phyloP scores from a whole-genome alignment of 1,140 invertebrate species.

The Tetramorium alpestre region DNA sequence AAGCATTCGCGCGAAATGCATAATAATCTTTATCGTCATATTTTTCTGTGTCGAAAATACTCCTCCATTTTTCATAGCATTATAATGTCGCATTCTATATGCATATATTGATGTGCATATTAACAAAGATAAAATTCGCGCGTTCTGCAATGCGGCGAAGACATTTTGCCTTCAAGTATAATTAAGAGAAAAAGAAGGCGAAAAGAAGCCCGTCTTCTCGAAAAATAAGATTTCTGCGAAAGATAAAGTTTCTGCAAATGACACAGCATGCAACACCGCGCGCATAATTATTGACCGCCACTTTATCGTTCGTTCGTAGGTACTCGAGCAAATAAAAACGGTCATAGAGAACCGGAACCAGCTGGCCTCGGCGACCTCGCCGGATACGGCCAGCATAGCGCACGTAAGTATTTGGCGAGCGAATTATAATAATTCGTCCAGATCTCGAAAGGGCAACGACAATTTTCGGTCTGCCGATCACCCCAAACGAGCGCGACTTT shows the following conservation, averaged over 20 bases:
- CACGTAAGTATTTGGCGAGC: slow-evolving; percentile 75
- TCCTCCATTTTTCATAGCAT: background rate
- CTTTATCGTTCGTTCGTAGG: slow-evolving; percentile 74
- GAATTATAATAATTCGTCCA: background rate
- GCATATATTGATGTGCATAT: background rate
- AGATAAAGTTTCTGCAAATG: slow-evolving; percentile 31
- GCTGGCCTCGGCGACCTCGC: slow-evolving; percentile 76
- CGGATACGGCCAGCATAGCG: slow-evolving; percentile 70
- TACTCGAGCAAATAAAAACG: slow-evolving; percentile 85
- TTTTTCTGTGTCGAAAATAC: background rate
- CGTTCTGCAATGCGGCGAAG: background rate
- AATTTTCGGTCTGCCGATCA: background rate
- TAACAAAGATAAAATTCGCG: background rate
- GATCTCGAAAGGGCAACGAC: background rate
- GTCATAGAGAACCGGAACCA: slow-evolving; percentile 85
- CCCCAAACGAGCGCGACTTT: background rate
- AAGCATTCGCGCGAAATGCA: background rate
- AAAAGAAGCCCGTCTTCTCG: background rate
- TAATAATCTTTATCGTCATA: slow-evolving; percentile 11
- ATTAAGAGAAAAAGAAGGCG: background rate
- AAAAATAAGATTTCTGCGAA: background rate
- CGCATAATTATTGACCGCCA: slow-evolving; percentile 44
- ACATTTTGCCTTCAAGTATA: background rate
- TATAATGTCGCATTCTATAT: background rate
- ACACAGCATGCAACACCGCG: slow-evolving; percentile 31